Base-by-base conservation (phyloP, 2,888 invertebrate species). In the Microchrysa polita region DNA sequence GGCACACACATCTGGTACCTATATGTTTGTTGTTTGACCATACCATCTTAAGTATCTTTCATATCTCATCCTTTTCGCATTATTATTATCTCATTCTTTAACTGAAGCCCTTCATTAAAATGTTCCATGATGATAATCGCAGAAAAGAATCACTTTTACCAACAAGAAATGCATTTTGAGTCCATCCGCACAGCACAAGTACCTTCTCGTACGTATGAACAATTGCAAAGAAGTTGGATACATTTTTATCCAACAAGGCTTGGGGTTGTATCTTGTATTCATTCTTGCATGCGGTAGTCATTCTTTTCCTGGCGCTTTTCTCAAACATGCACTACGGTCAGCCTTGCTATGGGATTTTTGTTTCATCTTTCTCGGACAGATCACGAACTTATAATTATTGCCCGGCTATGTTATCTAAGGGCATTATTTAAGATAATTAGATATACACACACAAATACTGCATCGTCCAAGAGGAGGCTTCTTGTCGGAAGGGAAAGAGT, bases 301-400 rank as follows among this genome's bases (percentile, higher is more conserved):
- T n/a, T n/a, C n/a, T n/a, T 34, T 34, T 34, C 27, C 27, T 34
- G 2, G 27, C 27, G 27, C 27, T 34, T 34, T 34, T 34, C 27
- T 34, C 27, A 34, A n/a, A 7, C 27, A 34, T n/a, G 27, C 27
- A 34, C 27, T 34, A 34, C 7, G 27, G 27, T 34, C 27, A 7
- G 27, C 27, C 27, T 34, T 34, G 4, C 27, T 34, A 34, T 34
- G 7, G 27, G 7, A 59, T 59, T 59, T 23, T 23, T 61, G n/a
- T n/a, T 34, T 40, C 40, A 34, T 40, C 40, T 61, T 61, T 14
- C 40, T 40, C n/a, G 27, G 61, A 12, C 34, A 23, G 61, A 27
- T 18, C 61, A 61, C 61, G 61, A 34, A 61, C 61, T n/a, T 40
- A 12, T 61, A 61, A 61, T 61, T 61, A 40, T 40, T 7, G 61